Evolutionary conservation across 23 tunicate species (phyloP), one percentile per base, ranked within the genome.

Genomic region (Ascidia mentula): DNA sequence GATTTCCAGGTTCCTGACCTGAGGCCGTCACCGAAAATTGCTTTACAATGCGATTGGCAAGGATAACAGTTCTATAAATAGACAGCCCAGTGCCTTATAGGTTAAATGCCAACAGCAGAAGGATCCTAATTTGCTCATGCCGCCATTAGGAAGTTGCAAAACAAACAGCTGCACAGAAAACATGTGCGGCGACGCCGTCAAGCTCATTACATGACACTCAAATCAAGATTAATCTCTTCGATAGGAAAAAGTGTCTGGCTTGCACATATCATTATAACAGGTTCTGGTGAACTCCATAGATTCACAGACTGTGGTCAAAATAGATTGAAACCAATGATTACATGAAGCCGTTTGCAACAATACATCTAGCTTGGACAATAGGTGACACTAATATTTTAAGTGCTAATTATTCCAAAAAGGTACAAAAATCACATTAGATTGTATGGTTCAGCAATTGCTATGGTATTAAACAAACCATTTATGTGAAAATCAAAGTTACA

Each of bases 81-180:
- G 65, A 53, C 65, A 26, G 12, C 22, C 65, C 65, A 53, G 24
- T 53, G 65, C 2, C 24, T 20, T 3, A 53, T 28, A 53, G 65
- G 22, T 53, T 53, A 53, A 53, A 6, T 20, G 65, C 24, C 65
- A 3, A 28, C 28, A 3, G 28, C 65, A 20, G 13, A 28, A 1
- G 13, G 65, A 3, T 20, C 65, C 65, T 20, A 53, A 53, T 53
- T 53, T 20, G 65, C 65, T 53, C 4, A 28, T 28, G 24, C 65
- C 13, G 65, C 65, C 65, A 53, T 53, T 53, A 53, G 65, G 28
- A 53, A 20, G 65, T 53, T 53, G 65, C 65, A 53, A 53, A 53
- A 53, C 13, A 53, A 53, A 53, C 65, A 53, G 24, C 22, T 3
- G 4, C 7, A 1, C 65, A 6, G 12, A 53, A 9, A 53, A 53